Base-by-base conservation (phyloP, 2,888 invertebrate genomes). In the Trypoxylon attenuatum region DNA sequence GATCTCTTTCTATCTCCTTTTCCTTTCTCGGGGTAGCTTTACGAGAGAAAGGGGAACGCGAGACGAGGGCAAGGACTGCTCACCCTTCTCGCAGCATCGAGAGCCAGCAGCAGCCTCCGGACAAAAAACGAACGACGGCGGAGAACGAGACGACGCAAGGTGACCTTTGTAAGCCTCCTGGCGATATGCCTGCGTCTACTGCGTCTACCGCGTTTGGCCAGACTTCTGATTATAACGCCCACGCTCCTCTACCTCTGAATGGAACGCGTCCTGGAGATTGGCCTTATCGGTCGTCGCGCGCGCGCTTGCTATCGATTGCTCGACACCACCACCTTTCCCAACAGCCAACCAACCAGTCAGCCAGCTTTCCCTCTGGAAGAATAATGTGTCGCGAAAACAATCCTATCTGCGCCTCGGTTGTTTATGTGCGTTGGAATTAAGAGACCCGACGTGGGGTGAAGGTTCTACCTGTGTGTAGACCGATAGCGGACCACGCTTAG, bases 171-270 rank as follows among this genome's bases (percentile, higher is more conserved):
- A 33, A 56, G 46, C 50, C n/a, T 25, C 18, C 15, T 1, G 41
- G 38, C 27, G n/a, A 29, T 22, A 23, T 29, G 42, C 27, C n/a
- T n/a, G n/a, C 42, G 27, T 58, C 55, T 41, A 54, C 46, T 25
- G 15, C 4, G 21, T 23, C 43, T 47, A 33, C 33, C 21, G 50
- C n/a, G n/a, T n/a, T n/a, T n/a, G n/a, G n/a, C n/a, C n/a, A n/a
- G n/a, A n/a, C n/a, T n/a, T n/a, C n/a, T 55, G 59, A 69, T 73
- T 69, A 66, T 42, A 45, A 57, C 52, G 43, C 62, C 53, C 52
- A 58, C 43, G 52, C 13, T n/a, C n/a, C 8, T 38, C 25, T 5
- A 6, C 18, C 45, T 53, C 38, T 45, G 43, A 33, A 53, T 18
- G 22, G 61, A 50, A 61, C 42, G 43, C 33, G 13, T n/a, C 8